Percentiles rank a stretch among this genome's conserved stretches.
These are phyloP conservation scores for Phataginus tricuspis DNA, from an alignment of 2,797 vertebrate genomes.

Conservation along the genomic window DNA sequence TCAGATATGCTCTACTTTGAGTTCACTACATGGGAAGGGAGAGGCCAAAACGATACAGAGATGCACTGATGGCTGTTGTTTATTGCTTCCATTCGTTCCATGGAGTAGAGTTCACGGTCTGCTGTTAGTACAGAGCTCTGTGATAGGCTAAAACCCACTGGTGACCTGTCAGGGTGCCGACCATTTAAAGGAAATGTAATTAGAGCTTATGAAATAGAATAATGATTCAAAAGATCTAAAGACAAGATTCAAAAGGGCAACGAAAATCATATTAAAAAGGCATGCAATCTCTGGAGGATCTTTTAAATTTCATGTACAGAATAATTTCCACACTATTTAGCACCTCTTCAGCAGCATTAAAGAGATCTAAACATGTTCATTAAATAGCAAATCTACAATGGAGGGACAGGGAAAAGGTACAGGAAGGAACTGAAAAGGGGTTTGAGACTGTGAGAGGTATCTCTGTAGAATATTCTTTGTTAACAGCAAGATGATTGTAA, in stretches of 20 bases:
- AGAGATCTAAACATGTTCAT: constrained; percentile 72
- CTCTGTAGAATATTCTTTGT: not conserved
- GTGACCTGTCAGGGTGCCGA: not conserved
- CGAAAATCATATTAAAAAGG: constrained; percentile 78
- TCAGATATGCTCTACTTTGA: not conserved
- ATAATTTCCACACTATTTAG: constrained; percentile 83
- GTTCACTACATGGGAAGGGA: not conserved
- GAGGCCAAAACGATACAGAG: not conserved
- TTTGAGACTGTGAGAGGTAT: not conserved
- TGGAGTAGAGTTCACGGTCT: not conserved
- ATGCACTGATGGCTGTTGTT: not conserved
- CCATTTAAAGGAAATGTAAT: constrained; percentile 26
- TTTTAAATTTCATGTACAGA: constrained; percentile 82
- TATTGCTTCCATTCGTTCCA: not conserved
- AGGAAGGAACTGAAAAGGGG: not conserved
- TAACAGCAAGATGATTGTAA: not conserved
- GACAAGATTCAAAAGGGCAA: constrained; percentile 13
- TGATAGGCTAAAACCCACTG: not conserved
- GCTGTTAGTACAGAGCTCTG: not conserved
- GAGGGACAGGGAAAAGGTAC: not conserved
- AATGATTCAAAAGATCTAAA: constrained; percentile 37
- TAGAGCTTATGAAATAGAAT: constrained; percentile 5
- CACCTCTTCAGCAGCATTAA: constrained; percentile 74
- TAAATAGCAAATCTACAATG: constrained; percentile 6
- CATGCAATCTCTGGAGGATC: constrained; percentile 74